Conservation (phyloP, 2,113 vertebrate species). For the Channa maculata region DNA sequence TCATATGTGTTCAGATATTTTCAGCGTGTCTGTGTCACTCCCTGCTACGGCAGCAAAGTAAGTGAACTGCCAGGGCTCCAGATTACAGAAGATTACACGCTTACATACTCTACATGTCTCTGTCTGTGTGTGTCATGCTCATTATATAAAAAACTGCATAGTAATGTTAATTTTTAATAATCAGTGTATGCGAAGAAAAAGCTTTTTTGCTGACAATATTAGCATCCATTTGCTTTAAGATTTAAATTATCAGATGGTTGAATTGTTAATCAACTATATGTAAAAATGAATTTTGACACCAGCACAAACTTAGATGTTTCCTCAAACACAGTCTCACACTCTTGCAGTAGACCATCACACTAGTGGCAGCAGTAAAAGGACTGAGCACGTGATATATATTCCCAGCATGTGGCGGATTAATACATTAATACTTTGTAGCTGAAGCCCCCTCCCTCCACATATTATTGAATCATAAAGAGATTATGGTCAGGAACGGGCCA, state of each 20-base stretch:
- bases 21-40: conserved; percentile 16
- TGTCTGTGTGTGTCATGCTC: conserved; percentile 24
- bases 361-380: conserved; percentile 39
- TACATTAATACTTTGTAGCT: conserved; percentile 70
- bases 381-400: conserved; percentile 61
- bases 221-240: not conserved
- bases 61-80: conserved; percentile 69
- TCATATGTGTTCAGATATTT: conserved; percentile 34
- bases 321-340: not conserved
- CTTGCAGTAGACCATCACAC: conserved; percentile 26
- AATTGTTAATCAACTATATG: not conserved
- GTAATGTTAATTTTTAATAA: conserved; percentile 28
- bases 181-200: conserved; percentile 11
- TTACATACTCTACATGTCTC: conserved; percentile 53
- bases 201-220: not conserved
- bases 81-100: conserved; percentile 79
- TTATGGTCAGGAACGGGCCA: conserved; percentile 68
- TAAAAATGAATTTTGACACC: not conserved
- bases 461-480: conserved; percentile 73
- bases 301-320: conserved; percentile 14
- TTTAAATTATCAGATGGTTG: not conserved
- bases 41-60: conserved; percentile 38
- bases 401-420: conserved; percentile 78
- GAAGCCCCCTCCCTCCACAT: conserved; percentile 31
- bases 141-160: conserved; percentile 41